Evolutionary conservation across 2,888 invertebrate genomes (phyloP), one percentile per base, ranked within the genome.

Genomic region (Lasioglossum leucozonium): DNA sequence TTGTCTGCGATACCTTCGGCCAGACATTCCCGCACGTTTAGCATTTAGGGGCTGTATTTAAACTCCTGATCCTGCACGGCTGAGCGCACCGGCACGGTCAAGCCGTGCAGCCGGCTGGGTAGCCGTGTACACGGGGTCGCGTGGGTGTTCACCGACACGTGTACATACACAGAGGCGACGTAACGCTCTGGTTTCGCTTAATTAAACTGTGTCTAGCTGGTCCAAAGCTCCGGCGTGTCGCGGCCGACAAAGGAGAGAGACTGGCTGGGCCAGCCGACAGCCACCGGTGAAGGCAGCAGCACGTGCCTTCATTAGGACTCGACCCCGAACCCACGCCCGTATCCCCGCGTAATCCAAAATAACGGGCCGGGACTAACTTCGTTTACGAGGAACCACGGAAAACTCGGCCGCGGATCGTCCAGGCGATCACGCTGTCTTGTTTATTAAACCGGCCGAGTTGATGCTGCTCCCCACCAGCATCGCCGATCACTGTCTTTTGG

Each of bases 251-350:
- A 89, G 89, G 88, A 90, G 89, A 67, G 67, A 67, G 67, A 89
- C 89, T 87, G 90, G 73, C 73, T 26, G 22, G 76, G 84, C 73
- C 72, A 84, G 73, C 73, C 62, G 72, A 77, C 77, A 37, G 69
- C 69, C 5, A 22, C 69, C 69, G 69, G 74, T 42, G 40, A 58
- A 86, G 85, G 77, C 83, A 82, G 77, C 83, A 82, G 90, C 91
- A 92, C 93, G 93, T 92, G 93, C 92, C 92, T 93, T 93, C 93
- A 92, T 93, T 93, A 93, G 91, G 91, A 90, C 88, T 88, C 85
- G 79, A 81, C 74, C 78, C 79, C 58, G 62, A 62, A 80, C 73
- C 71, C n/a, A 58, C 78, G 83, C 83, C 80, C 84, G 72, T 77
- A 78, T 86, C 72, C 79, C 73, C 74, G 76, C 87, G 88, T 92